These are phyloP conservation scores for Trialeurodes vaporariorum DNA, from an alignment of 1,140 invertebrate genomes.

Conservation along the genomic window DNA sequence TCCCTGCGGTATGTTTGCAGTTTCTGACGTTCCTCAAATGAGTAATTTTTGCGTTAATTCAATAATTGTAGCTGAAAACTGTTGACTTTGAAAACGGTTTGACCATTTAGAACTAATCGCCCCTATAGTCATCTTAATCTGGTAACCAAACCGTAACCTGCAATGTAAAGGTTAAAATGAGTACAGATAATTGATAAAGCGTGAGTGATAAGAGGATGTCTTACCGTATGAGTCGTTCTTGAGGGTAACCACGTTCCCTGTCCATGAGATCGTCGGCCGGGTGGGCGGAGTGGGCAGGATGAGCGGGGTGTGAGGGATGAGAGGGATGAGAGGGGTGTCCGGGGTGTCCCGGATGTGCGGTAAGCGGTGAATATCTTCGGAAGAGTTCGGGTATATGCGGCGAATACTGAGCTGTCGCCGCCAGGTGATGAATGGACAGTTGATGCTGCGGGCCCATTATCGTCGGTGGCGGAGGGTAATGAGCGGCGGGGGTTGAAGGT, in stretches of 20 bases:
- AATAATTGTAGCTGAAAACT: too few relatives aligned
- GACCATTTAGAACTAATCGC: too few relatives aligned
- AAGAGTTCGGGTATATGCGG: slow-evolving; percentile 14
- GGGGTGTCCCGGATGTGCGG: slow-evolving; percentile 25
- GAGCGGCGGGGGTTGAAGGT: slow-evolving; percentile 24
- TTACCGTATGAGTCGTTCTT: slow-evolving; percentile 29
- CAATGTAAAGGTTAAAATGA: too few relatives aligned
- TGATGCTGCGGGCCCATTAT: slow-evolving; percentile 35
- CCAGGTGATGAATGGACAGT: slow-evolving; percentile 28
- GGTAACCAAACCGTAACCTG: too few relatives aligned
- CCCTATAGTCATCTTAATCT: too few relatives aligned
- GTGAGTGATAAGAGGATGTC: too few relatives aligned
- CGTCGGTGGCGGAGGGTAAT: slow-evolving; percentile 26
- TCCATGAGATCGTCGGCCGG: slow-evolving; percentile 21
- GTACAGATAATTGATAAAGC: too few relatives aligned
- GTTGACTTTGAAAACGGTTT: too few relatives aligned
- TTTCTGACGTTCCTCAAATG: too few relatives aligned
- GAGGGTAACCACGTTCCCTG: slow-evolving; percentile 25
- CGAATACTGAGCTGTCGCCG: slow-evolving; percentile 15
- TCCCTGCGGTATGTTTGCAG: too few relatives aligned
- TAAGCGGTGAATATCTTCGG: slow-evolving; percentile 5
- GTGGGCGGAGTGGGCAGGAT: slow-evolving; percentile 22
- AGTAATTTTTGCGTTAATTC: too few relatives aligned
- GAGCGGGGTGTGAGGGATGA: slow-evolving; percentile 27
- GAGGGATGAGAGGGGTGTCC: slow-evolving; percentile 23